phyloP scores from a whole-genome alignment of 2,113 vertebrate species.

The Helogale parvula region DNA sequence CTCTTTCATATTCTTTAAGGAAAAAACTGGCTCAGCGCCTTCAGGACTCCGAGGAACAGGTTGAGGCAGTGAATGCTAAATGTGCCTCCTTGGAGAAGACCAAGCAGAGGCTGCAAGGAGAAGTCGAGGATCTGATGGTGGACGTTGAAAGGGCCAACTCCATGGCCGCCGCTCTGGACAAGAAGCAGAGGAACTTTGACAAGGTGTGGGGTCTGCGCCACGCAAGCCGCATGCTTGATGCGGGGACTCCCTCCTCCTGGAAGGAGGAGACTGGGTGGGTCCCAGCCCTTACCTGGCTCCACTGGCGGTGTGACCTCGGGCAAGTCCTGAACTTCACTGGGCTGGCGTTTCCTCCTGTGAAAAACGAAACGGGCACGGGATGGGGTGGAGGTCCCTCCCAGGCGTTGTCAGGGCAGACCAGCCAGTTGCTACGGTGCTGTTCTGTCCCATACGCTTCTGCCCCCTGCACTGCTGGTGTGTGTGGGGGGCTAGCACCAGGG shows the following conservation, averaged over 20 bases:
- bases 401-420: not conserved
- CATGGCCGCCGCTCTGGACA: constrained; percentile 83
- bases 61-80: constrained; percentile 82
- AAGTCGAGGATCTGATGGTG: constrained; percentile 88
- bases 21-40: constrained; percentile 86
- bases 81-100: constrained; percentile 87
- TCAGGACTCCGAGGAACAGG: constrained; percentile 86
- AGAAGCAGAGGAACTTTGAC: constrained; percentile 92
- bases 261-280: not conserved
- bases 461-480: accelerated
- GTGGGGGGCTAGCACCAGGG: not conserved
- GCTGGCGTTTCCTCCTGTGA: not conserved
- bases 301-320: not conserved
- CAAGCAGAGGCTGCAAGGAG: constrained; percentile 84
- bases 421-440: not conserved
- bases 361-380: not conserved
- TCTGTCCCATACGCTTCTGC: not conserved
- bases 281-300: not conserved
- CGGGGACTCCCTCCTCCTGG: accelerated
- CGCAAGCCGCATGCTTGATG: accelerated
- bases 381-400: not conserved
- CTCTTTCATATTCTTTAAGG: constrained; percentile 69
- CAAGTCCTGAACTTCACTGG: not conserved
- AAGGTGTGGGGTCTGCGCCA: constrained; percentile 79
- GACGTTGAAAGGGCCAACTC: constrained; percentile 87